Conservation (phyloP, 2,888 invertebrate genomes). For the Blera fallax region DNA sequence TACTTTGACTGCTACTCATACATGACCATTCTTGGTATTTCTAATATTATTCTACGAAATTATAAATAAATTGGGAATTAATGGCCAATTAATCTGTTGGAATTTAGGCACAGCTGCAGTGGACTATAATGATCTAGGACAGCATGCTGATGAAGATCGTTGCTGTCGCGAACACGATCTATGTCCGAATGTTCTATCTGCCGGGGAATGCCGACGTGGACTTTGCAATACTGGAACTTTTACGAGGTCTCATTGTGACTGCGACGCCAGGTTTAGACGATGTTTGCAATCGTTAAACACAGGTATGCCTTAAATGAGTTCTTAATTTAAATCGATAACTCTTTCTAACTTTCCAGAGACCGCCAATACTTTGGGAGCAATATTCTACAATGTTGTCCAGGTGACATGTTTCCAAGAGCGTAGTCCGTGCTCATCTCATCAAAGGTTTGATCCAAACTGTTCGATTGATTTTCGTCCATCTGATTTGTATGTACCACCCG, state of each 20-base stretch:
- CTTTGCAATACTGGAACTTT: slow-evolving; percentile 87
- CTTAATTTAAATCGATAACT: too few relatives aligned
- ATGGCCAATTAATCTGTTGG: not conserved
- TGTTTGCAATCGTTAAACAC: slow-evolving; percentile 87
- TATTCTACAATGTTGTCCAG: slow-evolving; percentile 89
- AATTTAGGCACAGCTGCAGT: slow-evolving; percentile 83
- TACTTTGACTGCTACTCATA: too few relatives aligned
- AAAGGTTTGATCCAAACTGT: slow-evolving; percentile 83
- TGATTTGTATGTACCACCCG: slow-evolving; percentile 79
- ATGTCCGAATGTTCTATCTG: slow-evolving; percentile 85
- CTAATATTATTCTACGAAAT: too few relatives aligned
- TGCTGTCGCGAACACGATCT: slow-evolving; percentile 90
- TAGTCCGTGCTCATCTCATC: slow-evolving; percentile 85
- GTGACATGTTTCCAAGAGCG: slow-evolving; percentile 88
- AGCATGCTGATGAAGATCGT: slow-evolving; percentile 85
- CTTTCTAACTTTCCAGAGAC: slow-evolving; percentile 81
- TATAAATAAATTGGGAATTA: not conserved
- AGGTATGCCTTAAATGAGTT: slow-evolving; percentile 73
- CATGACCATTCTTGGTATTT: too few relatives aligned
- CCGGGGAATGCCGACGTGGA: slow-evolving; percentile 85
- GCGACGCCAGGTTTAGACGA: slow-evolving; percentile 87
- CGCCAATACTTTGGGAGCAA: slow-evolving; percentile 87
- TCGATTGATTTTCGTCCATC: slow-evolving; percentile 77
- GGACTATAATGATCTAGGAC: slow-evolving; percentile 86
- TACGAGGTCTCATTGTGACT: slow-evolving; percentile 89